Evolutionary conservation across 2,797 vertebrate genomes (phyloP).

Genomic region (Aplochiton taeniatus): DNA sequence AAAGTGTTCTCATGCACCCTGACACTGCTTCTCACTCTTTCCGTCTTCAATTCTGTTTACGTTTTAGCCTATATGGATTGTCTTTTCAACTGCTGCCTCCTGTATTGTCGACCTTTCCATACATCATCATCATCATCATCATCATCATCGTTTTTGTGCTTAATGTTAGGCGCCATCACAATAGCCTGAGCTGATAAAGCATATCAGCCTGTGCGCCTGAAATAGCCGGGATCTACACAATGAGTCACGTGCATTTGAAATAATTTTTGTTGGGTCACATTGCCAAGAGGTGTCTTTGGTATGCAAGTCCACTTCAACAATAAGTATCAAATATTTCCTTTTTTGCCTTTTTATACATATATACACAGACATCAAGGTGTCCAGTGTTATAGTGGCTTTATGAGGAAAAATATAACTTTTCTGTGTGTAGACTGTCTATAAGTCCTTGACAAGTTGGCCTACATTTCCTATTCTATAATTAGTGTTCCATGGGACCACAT

Average conservation of each 20-base stretch:
- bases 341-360: too few species aligned
- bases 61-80: too few species aligned
- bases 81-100: too few species aligned
- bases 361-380: too few species aligned
- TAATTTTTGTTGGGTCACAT: constrained; percentile 16
- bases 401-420: background rate
- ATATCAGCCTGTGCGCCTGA: constrained; percentile 31
- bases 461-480: background rate
- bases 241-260: constrained; percentile 33
- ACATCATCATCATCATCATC: too few species aligned
- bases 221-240: constrained; percentile 39
- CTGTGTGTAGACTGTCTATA: background rate
- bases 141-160: constrained; percentile 15
- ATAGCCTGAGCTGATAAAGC: constrained; percentile 30
- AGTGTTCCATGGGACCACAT: too few species aligned
- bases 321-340: too few species aligned
- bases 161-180: constrained; percentile 32
- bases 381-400: too few species aligned
- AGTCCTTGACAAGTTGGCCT: background rate
- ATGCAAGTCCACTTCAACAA: background rate
- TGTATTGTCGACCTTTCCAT: too few species aligned
- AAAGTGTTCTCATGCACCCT: constrained; percentile 11
- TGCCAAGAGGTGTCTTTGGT: background rate
- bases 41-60: background rate
- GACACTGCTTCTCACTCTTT: constrained; percentile 23